Base-by-base conservation (phyloP, 2,113 vertebrate species). In the Spermophilus dauricus region DNA sequence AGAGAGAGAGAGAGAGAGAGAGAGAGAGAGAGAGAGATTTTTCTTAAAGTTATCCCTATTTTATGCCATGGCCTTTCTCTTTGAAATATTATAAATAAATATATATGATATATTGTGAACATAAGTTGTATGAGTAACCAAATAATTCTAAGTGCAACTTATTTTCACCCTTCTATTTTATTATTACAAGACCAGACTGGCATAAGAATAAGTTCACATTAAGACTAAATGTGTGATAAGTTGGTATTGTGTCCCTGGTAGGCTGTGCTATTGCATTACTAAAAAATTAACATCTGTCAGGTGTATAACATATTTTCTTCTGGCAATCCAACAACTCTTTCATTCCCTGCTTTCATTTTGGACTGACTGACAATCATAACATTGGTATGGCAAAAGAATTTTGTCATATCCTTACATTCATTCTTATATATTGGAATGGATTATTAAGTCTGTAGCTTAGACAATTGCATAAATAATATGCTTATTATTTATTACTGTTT, bases 381-480 rank as follows among this genome's bases (percentile, higher is more conserved):
- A 85, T 91, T 34, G 56, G 34, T 3, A 10, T 6, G 26, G 12
- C 26, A 91, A 37, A 88, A 94, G 30, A 83, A 56, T 67, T 30
- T 1, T 45, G 5, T 61, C 16, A 69, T 67, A 65, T 53, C 22
- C 69, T 45, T 94, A 42, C 67, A 67, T 75, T 4, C 32, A 12
- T 81, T 87, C 16, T 37, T 89, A 73, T 96, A 70, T 83, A 98
- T 95, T 95, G 78, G 95, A 97, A 96, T 51, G 53, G 73, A 39
- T 93, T 98, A 95, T 94, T 97, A 97, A 53, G 28, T 51, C 45
- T 45, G 0, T 85, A 91, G 96, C 18, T 94, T 94, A 84, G 39
- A 96, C 92, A 97, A 94, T 37, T 94, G 97, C 72, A 95, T 96
- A 98, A 98, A 96, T 97, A 98, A 94, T 37, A 97, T 58, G 18